Evolutionary conservation across 2,797 vertebrate genomes (phyloP), one percentile per base, ranked within the genome.

Genomic region (Morelia viridis): DNA sequence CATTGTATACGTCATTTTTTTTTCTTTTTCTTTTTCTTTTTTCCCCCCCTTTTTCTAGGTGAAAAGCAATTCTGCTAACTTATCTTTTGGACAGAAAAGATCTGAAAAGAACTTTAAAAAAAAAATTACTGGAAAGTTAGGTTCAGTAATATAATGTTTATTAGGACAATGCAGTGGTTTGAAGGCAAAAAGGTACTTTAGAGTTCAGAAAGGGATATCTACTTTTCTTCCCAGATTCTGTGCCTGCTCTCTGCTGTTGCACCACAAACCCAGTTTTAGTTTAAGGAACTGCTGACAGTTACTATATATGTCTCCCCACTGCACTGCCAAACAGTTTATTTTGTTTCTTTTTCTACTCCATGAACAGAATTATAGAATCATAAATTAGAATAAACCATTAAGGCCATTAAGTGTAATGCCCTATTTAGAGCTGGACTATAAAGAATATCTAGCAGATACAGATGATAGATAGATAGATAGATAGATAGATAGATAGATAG

Each of bases 11-110:
- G 90, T 65, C 26, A 31, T 28, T 58, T 85, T 91, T 56, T 57
- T 28, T 31, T 11, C 28, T 46, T 86, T 88, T 71, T 92, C 22
- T 58, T 64, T 85, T 56, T 57, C 22, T 31, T 11, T 28, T 46
- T 89, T 88, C 64, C 92, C 56, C 35, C 35, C 35, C 35, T 35
- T 35, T 89, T 88, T 71, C 92, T 58, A 91, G 26, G 80, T 93
- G 24, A 90, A 85, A 65, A 85, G 11, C 94, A 26, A 1, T 88
- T 26, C 41, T 87, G 24, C 62, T 68, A 35, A n/a, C 28, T 87
- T 35, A 91, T 9, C 56, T 2, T 80, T 46, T 62, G 17, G n/a
- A 56, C 24, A 65, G 56, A 85, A 61, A 5, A 80, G 68, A 88
- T 80, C 2, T 62, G 26, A 28, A 60, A 62, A 12, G 11, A 1